Evolutionary conservation across 2,797 vertebrate species (phyloP), one percentile per base, ranked within the genome.

Genomic region (Siniperca obscura): DNA sequence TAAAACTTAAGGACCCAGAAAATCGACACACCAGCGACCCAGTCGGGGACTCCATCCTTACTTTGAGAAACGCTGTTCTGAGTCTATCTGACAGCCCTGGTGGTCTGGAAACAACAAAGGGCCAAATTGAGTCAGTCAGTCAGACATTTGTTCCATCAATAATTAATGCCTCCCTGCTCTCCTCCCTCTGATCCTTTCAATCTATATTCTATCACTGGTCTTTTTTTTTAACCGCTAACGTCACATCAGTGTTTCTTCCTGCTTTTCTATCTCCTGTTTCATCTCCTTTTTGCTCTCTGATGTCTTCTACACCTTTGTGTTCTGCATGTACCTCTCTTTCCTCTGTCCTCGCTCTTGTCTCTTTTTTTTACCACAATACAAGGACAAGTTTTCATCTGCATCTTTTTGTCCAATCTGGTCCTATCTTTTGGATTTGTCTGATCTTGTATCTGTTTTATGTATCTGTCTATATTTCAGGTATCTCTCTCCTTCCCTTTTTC

Each of bases 101-200:
- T 90, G 92, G 89, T 90, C 91, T 92, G 91, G 89, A 93, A 92
- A 91, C 87, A 93, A 91, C 91, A 91, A 72, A 90, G 86, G 83
- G 68, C 90, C 91, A 92, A 93, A 94, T 90, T 87, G 89, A 94
- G 89, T 92, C 91, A 91, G 91, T 93, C 92, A 93, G 87, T 90
- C 88, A 91, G 89, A 94, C 92, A 93, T 94, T 94, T 94, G 94
- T 93, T 90, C 86, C 88, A 92, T 94, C 89, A 94, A 94, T 93
- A 93, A 92, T 92, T 87, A 90, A 94, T 92, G 88, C 80, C 76
- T 85, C 79, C 57, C 81, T 61, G 84, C 84, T 88, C 86, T 80
- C 84, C 70, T 87, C 80, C 74, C 86, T 94, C 89, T 92, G 87
- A 91, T 90, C 87, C 74, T 75, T 86, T 87, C 88, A 89, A 87